phyloP scores from a whole-genome alignment of 2,797 vertebrate species.

The Hyperoplus lanceolatus region DNA sequence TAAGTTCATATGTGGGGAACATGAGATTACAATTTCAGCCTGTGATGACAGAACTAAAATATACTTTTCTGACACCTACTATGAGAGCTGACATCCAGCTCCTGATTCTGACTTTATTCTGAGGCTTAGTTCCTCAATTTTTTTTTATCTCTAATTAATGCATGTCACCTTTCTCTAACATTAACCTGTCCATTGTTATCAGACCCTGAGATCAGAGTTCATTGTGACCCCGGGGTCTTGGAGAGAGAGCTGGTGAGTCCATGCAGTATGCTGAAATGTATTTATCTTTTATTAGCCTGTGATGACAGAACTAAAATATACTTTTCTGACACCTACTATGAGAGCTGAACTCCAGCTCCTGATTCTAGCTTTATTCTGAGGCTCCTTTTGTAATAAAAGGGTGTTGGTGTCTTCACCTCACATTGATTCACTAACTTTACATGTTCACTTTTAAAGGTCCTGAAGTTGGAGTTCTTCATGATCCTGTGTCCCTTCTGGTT shows the following conservation, averaged over 20 bases:
- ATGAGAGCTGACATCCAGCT: too few species aligned
- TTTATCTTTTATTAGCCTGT: constrained; percentile 32
- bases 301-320: constrained; percentile 64
- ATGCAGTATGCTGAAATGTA: background rate
- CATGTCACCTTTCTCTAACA: background rate
- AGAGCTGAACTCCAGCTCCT: constrained; percentile 72
- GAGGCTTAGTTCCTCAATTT: background rate
- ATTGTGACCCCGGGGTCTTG: too few species aligned
- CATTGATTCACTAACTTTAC: fast-evolving
- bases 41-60: background rate
- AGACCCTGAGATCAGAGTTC: background rate
- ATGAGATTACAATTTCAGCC: background rate
- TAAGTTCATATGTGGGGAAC: background rate
- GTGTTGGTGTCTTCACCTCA: background rate
- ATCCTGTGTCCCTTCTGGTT: background rate
- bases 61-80: too few species aligned
- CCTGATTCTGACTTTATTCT: background rate
- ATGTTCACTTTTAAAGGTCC: too few species aligned
- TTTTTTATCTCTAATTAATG: too few species aligned
- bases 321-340: constrained; percentile 84
- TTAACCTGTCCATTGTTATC: background rate
- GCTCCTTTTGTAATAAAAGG: background rate
- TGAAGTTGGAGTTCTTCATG: background rate
- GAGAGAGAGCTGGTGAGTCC: constrained; percentile 17
- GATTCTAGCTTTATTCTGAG: constrained; percentile 71